Base-by-base conservation (phyloP, 2,797 vertebrate genomes). In the Denticeps clupeoides region DNA sequence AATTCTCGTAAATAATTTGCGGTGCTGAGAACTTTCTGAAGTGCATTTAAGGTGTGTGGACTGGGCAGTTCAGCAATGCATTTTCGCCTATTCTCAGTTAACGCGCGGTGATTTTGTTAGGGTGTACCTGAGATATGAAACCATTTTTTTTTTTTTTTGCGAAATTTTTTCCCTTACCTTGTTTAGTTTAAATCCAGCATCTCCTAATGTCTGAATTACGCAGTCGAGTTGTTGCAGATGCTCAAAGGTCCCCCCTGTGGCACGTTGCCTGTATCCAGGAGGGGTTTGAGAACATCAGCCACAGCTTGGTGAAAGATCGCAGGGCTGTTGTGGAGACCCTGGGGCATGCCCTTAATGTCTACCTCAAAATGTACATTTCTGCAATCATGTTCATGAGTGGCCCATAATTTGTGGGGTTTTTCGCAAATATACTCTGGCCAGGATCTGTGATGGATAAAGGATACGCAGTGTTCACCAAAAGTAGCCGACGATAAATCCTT, bases 321-420 rank as follows among this genome's bases (percentile, higher is more conserved):
- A 19, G 18, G 18, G 3, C 18, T 19, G 18, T 19, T 19, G 18
- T 19, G 18, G 2, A 19, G 3, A 2, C 18, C 18, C 19, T 19
- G 18, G 19, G 18, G 18, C 18, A 19, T 19, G 19, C 18, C 18
- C 18, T 19, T 18, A 18, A 19, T 19, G 18, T 18, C 3, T 19
- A 48, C 21, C 28, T 47, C 45, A n/a, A 41, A 41, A 4, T 48
- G 27, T 13, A 55, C 12, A 4, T 15, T 10, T 2, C 38, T 38
- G 1, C 52, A 42, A 22, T 42, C 28, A 2, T 48, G 7, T 10
- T 48, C 23, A 9, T 49, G 37, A 12, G 35, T 43, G 7, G 53
- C 23, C 38, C 38, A 51, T 4, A 44, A 1, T 3, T 43, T 1
- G 1, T 18, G 3, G 2, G 51, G 26, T 26, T 43, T 51, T n/a